These are phyloP conservation scores for Muntiacus reevesi DNA, from an alignment of 2,113 vertebrate species.

Conservation along the genomic window DNA sequence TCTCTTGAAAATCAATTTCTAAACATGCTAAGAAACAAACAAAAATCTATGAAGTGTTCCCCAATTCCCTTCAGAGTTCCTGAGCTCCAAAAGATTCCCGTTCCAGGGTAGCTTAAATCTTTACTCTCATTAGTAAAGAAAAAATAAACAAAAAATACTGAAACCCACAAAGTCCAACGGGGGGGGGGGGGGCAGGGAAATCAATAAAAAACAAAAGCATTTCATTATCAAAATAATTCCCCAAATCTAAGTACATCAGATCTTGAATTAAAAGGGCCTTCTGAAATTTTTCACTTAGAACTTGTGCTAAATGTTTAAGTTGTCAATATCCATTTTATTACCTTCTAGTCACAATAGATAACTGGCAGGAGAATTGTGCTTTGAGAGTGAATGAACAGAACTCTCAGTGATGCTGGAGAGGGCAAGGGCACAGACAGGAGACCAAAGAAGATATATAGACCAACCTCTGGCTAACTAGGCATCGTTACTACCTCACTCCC, in stretches of 20 bases:
- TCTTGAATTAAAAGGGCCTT: conserved; percentile 17
- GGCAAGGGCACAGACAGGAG: neutral
- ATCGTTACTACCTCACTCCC: neutral
- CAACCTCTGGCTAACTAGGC: neutral
- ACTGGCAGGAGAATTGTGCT: conserved; percentile 1
- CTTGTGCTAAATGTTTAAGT: conserved; percentile 17
- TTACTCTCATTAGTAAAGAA: conserved; percentile 6
- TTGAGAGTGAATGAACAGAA: neutral
- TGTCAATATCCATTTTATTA: conserved; percentile 10
- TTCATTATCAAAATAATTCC: conserved; percentile 26
- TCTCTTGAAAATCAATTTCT: conserved; percentile 22
- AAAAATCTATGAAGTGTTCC: neutral
- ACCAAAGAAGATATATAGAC: neutral
- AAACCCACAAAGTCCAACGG: conserved; percentile 8
- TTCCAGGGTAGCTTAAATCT: neutral
- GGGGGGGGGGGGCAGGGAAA: neutral
- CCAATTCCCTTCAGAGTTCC: neutral
- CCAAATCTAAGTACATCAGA: neutral
- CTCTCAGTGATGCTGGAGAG: neutral
- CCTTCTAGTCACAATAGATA: conserved; percentile 10
- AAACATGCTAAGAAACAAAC: conserved; percentile 8
- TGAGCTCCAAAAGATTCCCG: neutral
- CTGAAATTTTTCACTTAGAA: conserved; percentile 36
- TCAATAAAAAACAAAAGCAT: neutral
- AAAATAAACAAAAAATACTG: neutral